Percentiles rank a stretch among this genome's conserved stretches.
These are phyloP conservation scores for Callaeas wilsoni DNA, from an alignment of 2,113 vertebrate species.

Conservation along the genomic window DNA sequence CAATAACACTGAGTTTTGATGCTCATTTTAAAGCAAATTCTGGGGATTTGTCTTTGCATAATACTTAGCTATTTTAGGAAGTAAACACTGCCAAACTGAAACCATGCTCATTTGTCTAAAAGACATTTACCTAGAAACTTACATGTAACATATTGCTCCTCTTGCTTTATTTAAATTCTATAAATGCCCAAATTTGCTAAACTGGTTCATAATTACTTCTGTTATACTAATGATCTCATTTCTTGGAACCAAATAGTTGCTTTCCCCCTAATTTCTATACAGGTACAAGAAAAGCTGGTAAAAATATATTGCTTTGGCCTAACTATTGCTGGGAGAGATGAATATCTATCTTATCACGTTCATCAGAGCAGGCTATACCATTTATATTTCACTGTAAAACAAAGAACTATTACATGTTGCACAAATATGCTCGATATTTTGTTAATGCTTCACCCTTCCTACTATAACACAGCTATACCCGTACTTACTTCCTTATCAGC, in stretches of 20 bases:
- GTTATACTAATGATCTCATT: neutral
- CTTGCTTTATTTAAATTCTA: neutral
- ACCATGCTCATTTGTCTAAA: neutral
- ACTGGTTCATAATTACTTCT: neutral
- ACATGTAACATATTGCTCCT: neutral
- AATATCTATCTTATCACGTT: neutral
- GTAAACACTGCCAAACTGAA: neutral
- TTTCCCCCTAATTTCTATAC: neutral
- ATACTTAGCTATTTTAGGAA: neutral
- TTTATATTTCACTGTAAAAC: constrained; percentile 46
- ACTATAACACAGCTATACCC: constrained; percentile 36
- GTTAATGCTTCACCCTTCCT: constrained; percentile 57
- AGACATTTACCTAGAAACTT: neutral
- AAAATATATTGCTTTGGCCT: neutral
- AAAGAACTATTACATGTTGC: constrained; percentile 40
- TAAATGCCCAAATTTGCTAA: neutral
- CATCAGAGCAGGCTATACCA: neutral
- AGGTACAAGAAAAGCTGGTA: neutral
- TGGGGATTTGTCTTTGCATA: neutral
- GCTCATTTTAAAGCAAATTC: neutral
- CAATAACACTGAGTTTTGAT: neutral
- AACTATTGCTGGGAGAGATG: neutral
- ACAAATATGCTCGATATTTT: constrained; percentile 30
- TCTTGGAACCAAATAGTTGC: neutral
- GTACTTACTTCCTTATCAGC: constrained; percentile 62